Base-by-base conservation (phyloP, 2,888 invertebrate genomes). In the Lasioglossum figueresi region DNA sequence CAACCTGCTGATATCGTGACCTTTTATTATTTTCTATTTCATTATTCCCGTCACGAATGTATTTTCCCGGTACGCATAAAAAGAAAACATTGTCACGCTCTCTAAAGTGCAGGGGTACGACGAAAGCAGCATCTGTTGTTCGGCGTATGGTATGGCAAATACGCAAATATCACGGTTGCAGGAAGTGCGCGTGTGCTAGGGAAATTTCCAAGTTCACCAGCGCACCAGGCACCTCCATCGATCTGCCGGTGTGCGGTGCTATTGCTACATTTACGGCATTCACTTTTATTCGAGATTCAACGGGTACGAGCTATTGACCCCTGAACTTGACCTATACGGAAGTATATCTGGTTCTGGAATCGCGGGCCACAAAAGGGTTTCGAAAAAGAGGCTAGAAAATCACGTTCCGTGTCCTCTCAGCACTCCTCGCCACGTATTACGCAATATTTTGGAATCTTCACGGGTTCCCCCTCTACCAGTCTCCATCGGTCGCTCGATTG, bases 131-230 rank as follows among this genome's bases (percentile, higher is more conserved):
- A 37, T 68, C 66, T 12, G n/a, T 37, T 68, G 23, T 40, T 23
- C 34, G 73, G 66, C 37, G 43, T 52, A 81, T 76, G 59, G 19
- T 66, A 43, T 56, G 52, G 37, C 27, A 59, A 78, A 82, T 70
- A n/a, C 66, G 83, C 76, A 77, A 81, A 87, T 83, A 87, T 76
- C 77, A 80, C 71, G 48, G 48, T 52, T 80, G 87, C 82, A 86
- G 90, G 88, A 90, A 90, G 90, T 90, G 90, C 90, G 90, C 90
- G 88, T 90, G 90, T 90, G 90, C 90, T 89, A 88, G 89, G 88
- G 89, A 85, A 90, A 89, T 90, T 90, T 90, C 90, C 90, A 90
- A 90, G 90, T 90, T 90, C 90, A 90, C 90, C 90, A 89, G 89
- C 86, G 84, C 86, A 88, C 77, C 85, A 87, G 88, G 83, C 85